These are phyloP conservation scores for Anguilla pacifica DNA, from an alignment of 2,797 vertebrate species.

Conservation along the genomic window DNA sequence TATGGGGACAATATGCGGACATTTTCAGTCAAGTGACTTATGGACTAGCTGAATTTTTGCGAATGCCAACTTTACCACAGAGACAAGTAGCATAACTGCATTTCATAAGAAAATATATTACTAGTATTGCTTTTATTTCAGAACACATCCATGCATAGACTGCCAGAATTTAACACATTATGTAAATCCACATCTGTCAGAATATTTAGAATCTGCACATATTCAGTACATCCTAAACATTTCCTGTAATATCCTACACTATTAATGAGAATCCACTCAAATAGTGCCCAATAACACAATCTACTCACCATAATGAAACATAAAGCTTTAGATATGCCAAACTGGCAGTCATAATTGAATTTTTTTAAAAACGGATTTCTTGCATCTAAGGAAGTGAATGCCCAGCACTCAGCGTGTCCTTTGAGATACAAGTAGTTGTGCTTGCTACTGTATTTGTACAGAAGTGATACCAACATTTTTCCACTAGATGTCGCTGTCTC, in stretches of 20 bases:
- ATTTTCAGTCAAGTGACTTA: not conserved
- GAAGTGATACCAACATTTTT: not conserved
- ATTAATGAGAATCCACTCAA: not conserved
- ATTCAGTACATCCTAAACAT: not conserved
- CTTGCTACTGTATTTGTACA: not conserved
- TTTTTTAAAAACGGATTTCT: too few relatives aligned
- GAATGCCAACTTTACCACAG: not conserved
- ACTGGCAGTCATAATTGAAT: too few relatives aligned
- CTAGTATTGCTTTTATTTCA: not conserved
- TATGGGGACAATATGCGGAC: not conserved
- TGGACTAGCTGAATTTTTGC: not conserved
- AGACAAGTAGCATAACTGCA: not conserved
- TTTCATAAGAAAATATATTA: not conserved
- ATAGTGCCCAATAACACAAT: too few relatives aligned
- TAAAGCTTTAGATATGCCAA: too few relatives aligned
- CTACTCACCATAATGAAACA: too few relatives aligned
- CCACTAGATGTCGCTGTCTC: constrained; percentile 54
- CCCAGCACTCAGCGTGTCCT: not conserved
- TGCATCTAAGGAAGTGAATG: not conserved
- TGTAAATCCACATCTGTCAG: not conserved
- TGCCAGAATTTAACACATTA: not conserved
- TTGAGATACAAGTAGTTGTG: not conserved
- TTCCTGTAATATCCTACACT: not conserved
- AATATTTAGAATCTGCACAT: not conserved
- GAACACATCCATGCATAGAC: not conserved